Evolutionary conservation across 2,888 invertebrate genomes (phyloP).

Genomic region (Himalopsyche japonica): DNA sequence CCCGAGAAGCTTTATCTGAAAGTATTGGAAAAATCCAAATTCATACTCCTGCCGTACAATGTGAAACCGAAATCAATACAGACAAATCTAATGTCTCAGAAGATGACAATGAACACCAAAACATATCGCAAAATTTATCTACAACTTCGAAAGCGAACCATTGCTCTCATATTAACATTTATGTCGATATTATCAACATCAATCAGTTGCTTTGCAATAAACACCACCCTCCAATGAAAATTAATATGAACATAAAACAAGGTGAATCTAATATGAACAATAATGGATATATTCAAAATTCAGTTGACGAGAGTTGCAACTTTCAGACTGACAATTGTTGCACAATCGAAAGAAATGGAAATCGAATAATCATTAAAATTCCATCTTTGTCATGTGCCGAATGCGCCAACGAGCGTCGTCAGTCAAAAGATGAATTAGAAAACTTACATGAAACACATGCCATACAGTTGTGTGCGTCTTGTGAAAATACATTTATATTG

Average conservation of each 20-base stretch:
- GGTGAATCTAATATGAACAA: not conserved
- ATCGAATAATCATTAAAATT: not conserved
- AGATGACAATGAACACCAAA: not conserved
- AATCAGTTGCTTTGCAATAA: not conserved
- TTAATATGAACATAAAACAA: not conserved
- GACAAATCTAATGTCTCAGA: not conserved
- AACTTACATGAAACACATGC: not conserved
- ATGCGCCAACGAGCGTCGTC: not conserved
- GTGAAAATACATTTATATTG: not conserved
- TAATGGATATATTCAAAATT: not conserved
- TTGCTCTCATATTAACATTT: not conserved
- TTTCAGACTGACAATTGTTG: no score
- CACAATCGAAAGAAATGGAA: no score
- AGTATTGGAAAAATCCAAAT: not conserved
- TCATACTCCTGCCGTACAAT: not conserved
- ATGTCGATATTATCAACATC: not conserved
- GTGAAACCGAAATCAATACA: not conserved
- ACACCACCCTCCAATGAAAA: not conserved
- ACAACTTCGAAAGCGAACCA: not conserved
- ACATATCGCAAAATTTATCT: not conserved
- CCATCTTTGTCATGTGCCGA: not conserved
- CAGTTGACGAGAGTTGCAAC: no score
- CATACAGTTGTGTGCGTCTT: not conserved
- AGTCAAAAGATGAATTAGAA: not conserved
- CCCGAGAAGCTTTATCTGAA: not conserved